Conservation (phyloP, 2,888 invertebrate species). For the Troides oblongomaculatus region DNA sequence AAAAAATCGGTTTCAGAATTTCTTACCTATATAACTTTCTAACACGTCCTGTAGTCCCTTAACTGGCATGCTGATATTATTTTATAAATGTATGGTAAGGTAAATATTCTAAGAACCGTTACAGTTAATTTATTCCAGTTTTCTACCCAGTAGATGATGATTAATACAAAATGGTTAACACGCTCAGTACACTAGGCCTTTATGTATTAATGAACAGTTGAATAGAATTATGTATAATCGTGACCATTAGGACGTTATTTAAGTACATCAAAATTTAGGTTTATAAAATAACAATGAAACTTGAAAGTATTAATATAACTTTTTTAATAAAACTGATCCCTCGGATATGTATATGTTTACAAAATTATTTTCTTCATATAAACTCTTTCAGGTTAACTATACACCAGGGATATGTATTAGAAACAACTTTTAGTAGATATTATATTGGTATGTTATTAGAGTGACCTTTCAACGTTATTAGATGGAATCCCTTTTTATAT, state of each 20-base stretch:
- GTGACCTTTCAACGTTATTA: slow-evolving; percentile 2
- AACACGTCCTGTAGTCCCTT: not conserved
- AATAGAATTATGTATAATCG: not conserved
- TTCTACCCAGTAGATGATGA: not conserved
- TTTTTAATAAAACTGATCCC: not conserved
- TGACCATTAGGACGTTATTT: not conserved
- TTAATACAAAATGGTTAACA: not conserved
- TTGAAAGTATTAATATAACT: too few species aligned
- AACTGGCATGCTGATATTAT: not conserved
- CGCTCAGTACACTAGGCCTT: not conserved
- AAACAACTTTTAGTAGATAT: not conserved
- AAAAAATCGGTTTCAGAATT: not conserved
- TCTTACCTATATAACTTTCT: not conserved
- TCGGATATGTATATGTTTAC: not conserved
- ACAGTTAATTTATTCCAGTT: too few species aligned
- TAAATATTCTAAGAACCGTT: too few species aligned
- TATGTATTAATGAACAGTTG: too few species aligned
- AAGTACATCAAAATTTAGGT: not conserved
- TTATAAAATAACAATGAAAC: too few species aligned
- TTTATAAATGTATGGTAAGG: too few species aligned
- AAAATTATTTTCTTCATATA: not conserved
- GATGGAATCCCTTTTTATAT: not conserved
- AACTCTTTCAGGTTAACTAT: not conserved
- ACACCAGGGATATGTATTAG: not conserved
- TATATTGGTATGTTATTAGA: slow-evolving; percentile 1